These are phyloP conservation scores for Euproctis similis DNA, from an alignment of 2,888 invertebrate species.

Conservation along the genomic window DNA sequence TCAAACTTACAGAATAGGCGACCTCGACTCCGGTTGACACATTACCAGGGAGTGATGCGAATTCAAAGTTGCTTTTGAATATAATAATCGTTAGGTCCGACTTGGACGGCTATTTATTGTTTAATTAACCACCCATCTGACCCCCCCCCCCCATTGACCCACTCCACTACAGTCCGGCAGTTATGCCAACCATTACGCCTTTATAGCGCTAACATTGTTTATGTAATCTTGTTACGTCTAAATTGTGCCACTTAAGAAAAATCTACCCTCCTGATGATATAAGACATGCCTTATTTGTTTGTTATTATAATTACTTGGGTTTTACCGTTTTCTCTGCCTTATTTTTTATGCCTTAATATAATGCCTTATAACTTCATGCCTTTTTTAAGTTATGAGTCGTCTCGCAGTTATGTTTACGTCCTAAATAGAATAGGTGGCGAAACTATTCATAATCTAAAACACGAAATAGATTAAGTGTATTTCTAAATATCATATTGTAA, in stretches of 20 bases:
- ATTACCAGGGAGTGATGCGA: slow-evolving; percentile 72
- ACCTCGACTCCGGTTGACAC: slow-evolving; percentile 53
- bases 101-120: slow-evolving; percentile 62
- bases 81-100: slow-evolving; percentile 61
- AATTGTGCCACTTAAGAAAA: slow-evolving; percentile 54
- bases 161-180: slow-evolving; percentile 41
- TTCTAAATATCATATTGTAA: too few relatives aligned
- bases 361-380: too few relatives aligned
- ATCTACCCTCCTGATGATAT: slow-evolving; percentile 22
- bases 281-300: slow-evolving; percentile 25
- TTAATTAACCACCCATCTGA: slow-evolving; percentile 74
- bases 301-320: slow-evolving; percentile 11
- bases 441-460: too few relatives aligned
- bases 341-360: too few relatives aligned
- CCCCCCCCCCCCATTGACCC: too few relatives aligned
- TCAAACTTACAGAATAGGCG: slow-evolving; percentile 19
- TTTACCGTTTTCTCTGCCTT: slow-evolving; percentile 15
- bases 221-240: slow-evolving; percentile 45
- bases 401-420: too few relatives aligned
- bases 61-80: slow-evolving; percentile 70
- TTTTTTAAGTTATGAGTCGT: too few relatives aligned
- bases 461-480: too few relatives aligned
- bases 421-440: too few relatives aligned
- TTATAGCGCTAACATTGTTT: slow-evolving; percentile 50
- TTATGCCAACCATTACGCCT: slow-evolving; percentile 39